Evolutionary conservation across 1,140 invertebrate genomes (phyloP).

Genomic region (Eulimnadia texana): DNA sequence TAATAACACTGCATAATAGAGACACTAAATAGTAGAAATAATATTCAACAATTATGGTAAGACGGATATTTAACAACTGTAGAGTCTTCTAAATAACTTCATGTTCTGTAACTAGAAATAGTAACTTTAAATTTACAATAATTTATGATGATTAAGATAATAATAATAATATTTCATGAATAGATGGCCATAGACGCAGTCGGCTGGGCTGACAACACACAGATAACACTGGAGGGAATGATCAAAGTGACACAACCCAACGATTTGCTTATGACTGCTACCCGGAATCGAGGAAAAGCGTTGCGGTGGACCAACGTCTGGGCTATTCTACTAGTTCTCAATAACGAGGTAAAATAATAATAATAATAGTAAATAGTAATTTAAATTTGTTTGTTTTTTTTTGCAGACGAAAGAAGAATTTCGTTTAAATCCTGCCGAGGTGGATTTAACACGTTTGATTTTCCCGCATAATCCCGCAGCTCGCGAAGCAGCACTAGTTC

Average conservation of each 20-base stretch:
- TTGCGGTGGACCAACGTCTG: conserved; percentile 5
- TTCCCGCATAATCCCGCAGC: not conserved
- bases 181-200: conserved; percentile 4
- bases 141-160: not conserved
- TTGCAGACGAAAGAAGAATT: not conserved
- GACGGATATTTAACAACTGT: too few species aligned
- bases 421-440: not conserved
- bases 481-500: conserved; percentile 6
- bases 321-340: conserved; percentile 1
- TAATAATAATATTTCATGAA: not conserved
- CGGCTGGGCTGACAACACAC: conserved; percentile 6
- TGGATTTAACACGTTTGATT: not conserved
- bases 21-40: too few species aligned
- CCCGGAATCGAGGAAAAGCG: not conserved
- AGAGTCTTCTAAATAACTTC: too few species aligned
- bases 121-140: not conserved
- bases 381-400: too few species aligned
- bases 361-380: too few species aligned
- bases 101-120: too few species aligned
- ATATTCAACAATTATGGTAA: too few species aligned
- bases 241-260: conserved; percentile 6
- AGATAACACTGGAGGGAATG: not conserved
- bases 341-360: conserved; percentile 2
- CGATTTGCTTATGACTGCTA: conserved; percentile 3
- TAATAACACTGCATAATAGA: too few species aligned